Percentiles rank a stretch among this genome's conserved stretches.
Evolutionary conservation across 2,797 vertebrate genomes (phyloP).

Genomic region (Gastrophryne carolinensis): DNA sequence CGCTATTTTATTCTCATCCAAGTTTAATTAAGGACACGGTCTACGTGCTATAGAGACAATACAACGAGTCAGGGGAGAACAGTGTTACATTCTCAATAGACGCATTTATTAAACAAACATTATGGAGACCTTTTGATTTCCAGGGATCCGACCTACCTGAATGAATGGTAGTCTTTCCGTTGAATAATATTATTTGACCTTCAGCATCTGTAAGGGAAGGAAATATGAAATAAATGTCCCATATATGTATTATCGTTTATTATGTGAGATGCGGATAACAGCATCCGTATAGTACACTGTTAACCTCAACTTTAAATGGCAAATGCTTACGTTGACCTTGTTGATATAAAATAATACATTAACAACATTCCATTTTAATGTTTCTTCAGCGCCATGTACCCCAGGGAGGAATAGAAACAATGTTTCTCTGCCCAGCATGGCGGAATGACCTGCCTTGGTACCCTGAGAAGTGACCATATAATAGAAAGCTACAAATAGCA

Average conservation of each 20-base stretch:
- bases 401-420: too few species aligned
- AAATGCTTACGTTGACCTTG: not conserved
- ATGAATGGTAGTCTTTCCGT: conserved; percentile 13
- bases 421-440: not conserved
- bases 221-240: conserved; percentile 30
- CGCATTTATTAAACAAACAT: not conserved
- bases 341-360: not conserved
- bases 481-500: too few species aligned
- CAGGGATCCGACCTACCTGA: not conserved
- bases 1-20: not conserved
- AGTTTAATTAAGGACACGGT: not conserved
- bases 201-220: conserved; percentile 24
- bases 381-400: too few species aligned
- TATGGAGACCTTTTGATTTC: not conserved
- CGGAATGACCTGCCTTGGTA: not conserved
- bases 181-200: conserved; percentile 21
- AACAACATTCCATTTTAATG: not conserved
- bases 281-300: not conserved
- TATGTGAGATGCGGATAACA: not conserved
- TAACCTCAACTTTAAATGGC: not conserved
- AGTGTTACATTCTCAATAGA: not conserved
- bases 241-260: not conserved
- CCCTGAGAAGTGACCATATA: too few species aligned
- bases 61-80: not conserved
- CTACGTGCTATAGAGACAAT: not conserved